Evolutionary conservation across 35 echinoderm and acorn worm species (phyloP).

Genomic region (Ptychodera flava): DNA sequence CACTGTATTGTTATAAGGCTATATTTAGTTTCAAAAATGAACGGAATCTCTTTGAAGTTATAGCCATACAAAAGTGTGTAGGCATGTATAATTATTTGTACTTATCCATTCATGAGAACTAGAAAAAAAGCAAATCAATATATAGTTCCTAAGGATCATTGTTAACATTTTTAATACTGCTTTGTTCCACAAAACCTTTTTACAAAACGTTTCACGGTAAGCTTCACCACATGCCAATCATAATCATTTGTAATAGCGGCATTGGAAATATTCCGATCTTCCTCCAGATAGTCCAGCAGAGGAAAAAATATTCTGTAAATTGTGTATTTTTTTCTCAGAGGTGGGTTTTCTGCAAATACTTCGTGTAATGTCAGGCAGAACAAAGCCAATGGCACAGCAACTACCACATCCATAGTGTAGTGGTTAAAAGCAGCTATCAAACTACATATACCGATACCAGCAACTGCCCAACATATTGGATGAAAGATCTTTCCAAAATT

Average conservation of each 20-base stretch:
- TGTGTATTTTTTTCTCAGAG: not conserved
- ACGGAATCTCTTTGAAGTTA: too few species aligned
- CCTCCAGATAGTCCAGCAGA: not conserved
- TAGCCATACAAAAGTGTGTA: too few species aligned
- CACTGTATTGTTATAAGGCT: too few species aligned
- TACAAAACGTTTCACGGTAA: too few species aligned
- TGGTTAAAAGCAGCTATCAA: not conserved
- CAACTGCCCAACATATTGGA: not conserved
- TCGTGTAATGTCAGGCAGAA: not conserved
- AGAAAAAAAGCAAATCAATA: too few species aligned
- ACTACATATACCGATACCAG: not conserved
- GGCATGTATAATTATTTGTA: too few species aligned
- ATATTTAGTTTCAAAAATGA: too few species aligned
- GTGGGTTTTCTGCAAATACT: not conserved
- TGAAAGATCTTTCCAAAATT: not conserved
- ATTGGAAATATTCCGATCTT: not conserved
- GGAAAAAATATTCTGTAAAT: not conserved
- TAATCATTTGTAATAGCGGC: not conserved
- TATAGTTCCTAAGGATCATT: too few species aligned
- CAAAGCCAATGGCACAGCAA: not conserved
- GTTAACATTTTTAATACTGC: too few species aligned
- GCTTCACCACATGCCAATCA: too few species aligned
- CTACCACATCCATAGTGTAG: not conserved
- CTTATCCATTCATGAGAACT: too few species aligned
- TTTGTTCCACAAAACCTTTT: too few species aligned